Base-by-base conservation (phyloP, 2,797 vertebrate genomes). In the Enteromius viviparus region DNA sequence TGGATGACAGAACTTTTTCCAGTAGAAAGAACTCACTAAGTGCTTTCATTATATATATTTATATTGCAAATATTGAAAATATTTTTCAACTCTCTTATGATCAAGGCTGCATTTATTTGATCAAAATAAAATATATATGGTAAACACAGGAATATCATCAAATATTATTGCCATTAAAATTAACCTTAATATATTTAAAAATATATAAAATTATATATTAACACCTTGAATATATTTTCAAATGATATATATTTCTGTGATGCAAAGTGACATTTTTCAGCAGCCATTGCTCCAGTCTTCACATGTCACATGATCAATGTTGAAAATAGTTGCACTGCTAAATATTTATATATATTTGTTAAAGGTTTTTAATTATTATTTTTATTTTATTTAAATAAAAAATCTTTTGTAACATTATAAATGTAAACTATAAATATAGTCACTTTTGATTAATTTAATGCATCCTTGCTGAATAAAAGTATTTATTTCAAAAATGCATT, bases 21-120 rank as follows among this genome's bases (percentile, higher is more conserved):
- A 42, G 40, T 42, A 42, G 40, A 42, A 42, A 42, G 8, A 42
- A 42, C 9, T 42, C 40, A 42, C 7, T 42, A 42, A 42, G 40
- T 11, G 40, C 40, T 42, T 42, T 42, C 9, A 10, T 42, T 42
- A 11, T 42, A 42, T 42, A 42, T 42, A 42, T 72, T 14, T 34
- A 32, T 53, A 34, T 74, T 1, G 17, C 19, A 34, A 51, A 32
- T 19, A 10, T 34, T 72, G 47, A 49, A 49, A 72, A 29, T 9
- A 51, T 74, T 51, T 74, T 74, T 32, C 5, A 72, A 74, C 47
- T 74, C 26, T 71, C 69, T 34, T 53, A 51, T 74, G 70, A 32
- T 3, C 29, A 74, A 53, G 29, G 26, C 47, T 74, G 29, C 70
- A 34, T 74, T 34, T 53, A 74, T 74, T 74, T 53, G 29, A 34